Evolutionary conservation across 2,888 invertebrate genomes (phyloP).

Genomic region (Chesias legatella): DNA sequence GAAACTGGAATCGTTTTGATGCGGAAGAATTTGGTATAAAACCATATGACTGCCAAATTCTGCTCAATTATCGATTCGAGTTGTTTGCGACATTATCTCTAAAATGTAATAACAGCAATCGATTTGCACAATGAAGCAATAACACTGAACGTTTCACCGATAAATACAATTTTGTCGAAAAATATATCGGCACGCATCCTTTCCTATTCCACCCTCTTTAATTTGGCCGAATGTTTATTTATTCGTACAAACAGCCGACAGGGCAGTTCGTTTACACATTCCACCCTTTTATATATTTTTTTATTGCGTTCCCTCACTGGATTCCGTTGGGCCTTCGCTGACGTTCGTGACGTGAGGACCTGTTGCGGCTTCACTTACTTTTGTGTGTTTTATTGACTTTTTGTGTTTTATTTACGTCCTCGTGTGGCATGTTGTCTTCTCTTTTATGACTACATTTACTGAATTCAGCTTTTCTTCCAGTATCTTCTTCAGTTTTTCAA

Average conservation of each 20-base stretch:
- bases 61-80: slow-evolving; percentile 13
- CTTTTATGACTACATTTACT: slow-evolving; percentile 9
- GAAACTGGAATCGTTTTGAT: too few relatives aligned
- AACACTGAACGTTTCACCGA: slow-evolving; percentile 34
- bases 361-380: slow-evolving; percentile 31
- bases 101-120: slow-evolving; percentile 23
- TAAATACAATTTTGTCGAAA: slow-evolving; percentile 42
- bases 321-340: slow-evolving; percentile 28
- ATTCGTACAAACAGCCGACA: slow-evolving; percentile 56
- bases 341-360: slow-evolving; percentile 29
- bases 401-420: slow-evolving; percentile 23
- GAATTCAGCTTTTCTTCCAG: too few relatives aligned
- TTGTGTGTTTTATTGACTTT: slow-evolving; percentile 27
- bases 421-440: slow-evolving; percentile 12
- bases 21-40: not conserved
- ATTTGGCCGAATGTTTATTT: slow-evolving; percentile 69
- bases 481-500: too few relatives aligned
- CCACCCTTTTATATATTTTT: slow-evolving; percentile 48
- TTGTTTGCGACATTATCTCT: slow-evolving; percentile 24
- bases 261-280: slow-evolving; percentile 60
- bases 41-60: too few relatives aligned
- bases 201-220: slow-evolving; percentile 54
- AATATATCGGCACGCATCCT: slow-evolving; percentile 37
- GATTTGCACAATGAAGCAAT: slow-evolving; percentile 38
- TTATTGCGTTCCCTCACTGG: slow-evolving; percentile 31